Evolutionary conservation across 1,140 invertebrate genomes (phyloP), one percentile per base, ranked within the genome.

Genomic region (Meloidogyne chitwoodi): DNA sequence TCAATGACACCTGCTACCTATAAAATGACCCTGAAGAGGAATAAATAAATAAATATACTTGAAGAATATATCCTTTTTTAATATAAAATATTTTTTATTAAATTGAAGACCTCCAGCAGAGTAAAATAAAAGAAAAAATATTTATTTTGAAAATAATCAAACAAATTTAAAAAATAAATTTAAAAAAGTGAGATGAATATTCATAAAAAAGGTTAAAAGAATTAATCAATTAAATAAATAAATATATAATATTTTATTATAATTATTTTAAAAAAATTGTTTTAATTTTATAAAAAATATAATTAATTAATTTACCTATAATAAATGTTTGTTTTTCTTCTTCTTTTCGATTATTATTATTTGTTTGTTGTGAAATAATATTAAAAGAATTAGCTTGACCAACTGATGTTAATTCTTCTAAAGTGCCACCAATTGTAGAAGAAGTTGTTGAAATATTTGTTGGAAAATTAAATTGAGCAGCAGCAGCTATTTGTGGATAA

Each of bases 401-500:
- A 27, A 41, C 48, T 31, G 63, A 22, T 26, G 44, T 29, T 19
- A 56, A 61, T 61, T 73, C 44, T 61, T 41, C 56, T 64, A 72
- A 3, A 41, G n/a, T 72, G 56, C 26, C 56, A n/a, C 41, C 31
- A 27, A 22, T 22, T 64, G 70, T 27, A 34, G 65, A 26, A 67
- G 65, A n/a, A n/a, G n/a, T n/a, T n/a, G n/a, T 14, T 14, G 22
- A 67, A 68, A n/a, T 68, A 41, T 29, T 68, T 38, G 66, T n/a
- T 31, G 31, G 48, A n/a, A 56, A 56, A 64, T 63, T 27, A 31
- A 31, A 64, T 22, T 73, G 41, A 31, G 70, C 38, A 63, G 48
- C 34, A 26, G 69, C 29, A 34, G 71, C 71, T 48, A 73, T 73
- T 19, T 73, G 71, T 34, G 65, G 29, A 29, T 27, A 34, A 56